Evolutionary conservation across 2,797 vertebrate species (phyloP).

Genomic region (Gallinago nigripennis): DNA sequence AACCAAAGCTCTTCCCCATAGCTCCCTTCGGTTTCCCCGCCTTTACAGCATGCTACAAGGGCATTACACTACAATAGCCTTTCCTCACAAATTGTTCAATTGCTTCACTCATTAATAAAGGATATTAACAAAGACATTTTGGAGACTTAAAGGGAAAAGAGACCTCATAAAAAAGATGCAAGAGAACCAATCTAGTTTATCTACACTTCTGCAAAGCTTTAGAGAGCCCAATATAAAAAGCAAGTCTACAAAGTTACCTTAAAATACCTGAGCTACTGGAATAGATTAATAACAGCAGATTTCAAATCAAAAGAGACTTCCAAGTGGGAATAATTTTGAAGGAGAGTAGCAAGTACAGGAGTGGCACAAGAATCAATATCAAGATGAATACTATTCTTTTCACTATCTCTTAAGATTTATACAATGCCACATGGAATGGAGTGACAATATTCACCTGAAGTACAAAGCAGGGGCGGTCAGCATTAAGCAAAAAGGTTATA

Average conservation of each 20-base stretch:
- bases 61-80: background rate
- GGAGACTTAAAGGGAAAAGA: background rate
- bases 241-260: background rate
- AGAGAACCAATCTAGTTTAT: background rate
- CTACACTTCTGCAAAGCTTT: background rate
- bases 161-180: background rate
- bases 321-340: slow-evolving; percentile 10
- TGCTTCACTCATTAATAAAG: background rate
- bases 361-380: background rate
- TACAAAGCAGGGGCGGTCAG: background rate
- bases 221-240: background rate
- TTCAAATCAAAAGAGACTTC: slow-evolving; percentile 20
- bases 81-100: background rate
- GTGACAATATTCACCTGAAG: background rate
- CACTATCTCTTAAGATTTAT: background rate
- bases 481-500: background rate
- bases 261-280: background rate
- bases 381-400: background rate
- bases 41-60: background rate
- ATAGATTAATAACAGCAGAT: background rate
- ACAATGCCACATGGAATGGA: background rate
- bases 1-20: background rate
- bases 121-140: background rate
- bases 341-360: background rate
- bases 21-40: background rate